A percentile compares a stretch with the other conserved stretches of the same genome.
Evolutionary conservation across 2,888 invertebrate species (phyloP).

Genomic region (Caenorhabditis sulstoni): DNA sequence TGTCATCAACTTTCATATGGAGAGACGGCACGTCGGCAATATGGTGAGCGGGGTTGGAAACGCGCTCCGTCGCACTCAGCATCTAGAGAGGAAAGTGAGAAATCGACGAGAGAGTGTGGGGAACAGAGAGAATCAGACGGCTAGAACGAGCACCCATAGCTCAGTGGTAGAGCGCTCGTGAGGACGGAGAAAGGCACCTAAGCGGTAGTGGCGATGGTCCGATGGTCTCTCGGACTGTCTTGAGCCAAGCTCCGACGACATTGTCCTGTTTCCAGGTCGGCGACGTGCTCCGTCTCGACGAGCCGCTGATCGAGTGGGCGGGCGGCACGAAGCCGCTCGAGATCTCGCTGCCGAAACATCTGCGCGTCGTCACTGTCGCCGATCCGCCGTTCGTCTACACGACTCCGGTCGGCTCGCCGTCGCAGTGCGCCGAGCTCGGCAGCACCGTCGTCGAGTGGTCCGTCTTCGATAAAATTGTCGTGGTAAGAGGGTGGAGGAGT

Average conservation of each 20-base stretch:
- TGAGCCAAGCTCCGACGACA: neutral
- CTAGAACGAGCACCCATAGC: too few species aligned
- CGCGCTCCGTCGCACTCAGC: constrained; percentile 53
- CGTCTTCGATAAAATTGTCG: constrained; percentile 55
- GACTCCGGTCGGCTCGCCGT: constrained; percentile 60
- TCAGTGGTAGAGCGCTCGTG: too few species aligned
- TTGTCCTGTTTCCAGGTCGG: constrained; percentile 28
- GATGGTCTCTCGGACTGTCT: too few species aligned
- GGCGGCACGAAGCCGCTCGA: constrained; percentile 73
- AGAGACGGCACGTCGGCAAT: constrained; percentile 62
- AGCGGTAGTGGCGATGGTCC: too few species aligned
- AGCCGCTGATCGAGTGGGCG: constrained; percentile 72
- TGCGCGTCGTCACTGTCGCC: constrained; percentile 72
- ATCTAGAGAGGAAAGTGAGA: too few species aligned
- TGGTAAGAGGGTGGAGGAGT: constrained; percentile 66
- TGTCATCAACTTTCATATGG: constrained; percentile 65
- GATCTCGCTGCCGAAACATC: constrained; percentile 75
- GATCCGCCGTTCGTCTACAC: constrained; percentile 79
- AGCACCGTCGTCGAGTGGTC: constrained; percentile 58
- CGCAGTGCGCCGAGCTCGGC: constrained; percentile 67
- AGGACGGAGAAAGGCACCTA: too few species aligned
- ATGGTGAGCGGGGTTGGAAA: constrained; percentile 57
- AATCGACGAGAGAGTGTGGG: too few species aligned
- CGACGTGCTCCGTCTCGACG: constrained; percentile 67
- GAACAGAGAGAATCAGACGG: too few species aligned